phyloP scores from a whole-genome alignment of 2,113 vertebrate genomes.

The Brienomyrus longianalis region DNA sequence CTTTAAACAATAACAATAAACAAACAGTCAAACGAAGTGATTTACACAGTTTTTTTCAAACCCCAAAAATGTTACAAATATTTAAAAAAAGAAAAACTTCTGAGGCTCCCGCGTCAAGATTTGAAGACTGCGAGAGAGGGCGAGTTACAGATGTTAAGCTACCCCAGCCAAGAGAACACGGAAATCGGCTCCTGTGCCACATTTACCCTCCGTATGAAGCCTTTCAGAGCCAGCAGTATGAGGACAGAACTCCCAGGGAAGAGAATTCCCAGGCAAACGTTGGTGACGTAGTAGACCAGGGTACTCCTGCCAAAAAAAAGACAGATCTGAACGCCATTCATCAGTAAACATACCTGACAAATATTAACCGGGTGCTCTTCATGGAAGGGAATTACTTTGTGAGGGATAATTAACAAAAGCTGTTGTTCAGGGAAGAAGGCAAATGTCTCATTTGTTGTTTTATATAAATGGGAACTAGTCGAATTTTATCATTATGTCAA shows the following conservation, averaged over 20 bases:
- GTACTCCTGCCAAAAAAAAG: conserved; percentile 31
- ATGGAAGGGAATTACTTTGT: neutral
- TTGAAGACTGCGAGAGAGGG: neutral
- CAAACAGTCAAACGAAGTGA: neutral
- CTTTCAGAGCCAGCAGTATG: conserved; percentile 33
- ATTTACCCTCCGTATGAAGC: conserved; percentile 33
- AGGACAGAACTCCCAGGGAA: conserved; percentile 24
- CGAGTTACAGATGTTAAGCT: neutral
- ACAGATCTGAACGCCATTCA: neutral
- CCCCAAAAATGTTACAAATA: neutral
- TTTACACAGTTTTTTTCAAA: neutral
- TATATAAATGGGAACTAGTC: neutral
- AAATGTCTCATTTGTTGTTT: neutral
- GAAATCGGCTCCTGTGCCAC: neutral
- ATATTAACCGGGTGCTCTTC: neutral
- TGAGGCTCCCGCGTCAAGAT: neutral
- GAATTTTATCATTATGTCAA: neutral
- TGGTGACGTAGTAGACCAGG: conserved; percentile 35
- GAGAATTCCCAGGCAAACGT: conserved; percentile 29
- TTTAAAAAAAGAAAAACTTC: neutral
- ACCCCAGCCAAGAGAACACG: neutral
- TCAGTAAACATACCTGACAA: neutral
- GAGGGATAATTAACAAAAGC: neutral
- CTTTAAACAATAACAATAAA: neutral
- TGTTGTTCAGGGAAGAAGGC: neutral